Percentiles rank a stretch among this genome's conserved stretches.
Evolutionary conservation across 2,113 vertebrate genomes (phyloP).

Genomic region (Vulpes vulpes): DNA sequence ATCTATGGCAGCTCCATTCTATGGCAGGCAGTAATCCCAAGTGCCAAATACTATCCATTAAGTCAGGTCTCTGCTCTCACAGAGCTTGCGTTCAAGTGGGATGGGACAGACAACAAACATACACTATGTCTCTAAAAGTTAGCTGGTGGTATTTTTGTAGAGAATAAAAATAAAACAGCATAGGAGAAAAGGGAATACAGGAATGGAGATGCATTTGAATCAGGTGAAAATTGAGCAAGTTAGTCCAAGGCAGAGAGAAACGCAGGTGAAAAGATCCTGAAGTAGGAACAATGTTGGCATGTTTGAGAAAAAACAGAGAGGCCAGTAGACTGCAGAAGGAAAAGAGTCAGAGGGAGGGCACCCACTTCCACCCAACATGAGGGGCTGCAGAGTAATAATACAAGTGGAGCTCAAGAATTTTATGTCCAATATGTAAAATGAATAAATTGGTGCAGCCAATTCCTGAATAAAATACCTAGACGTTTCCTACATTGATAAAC

Average conservation of each 20-base stretch:
- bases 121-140: neutral
- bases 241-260: neutral
- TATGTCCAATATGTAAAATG: neutral
- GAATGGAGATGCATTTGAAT: neutral
- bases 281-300: neutral
- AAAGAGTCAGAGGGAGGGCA: neutral
- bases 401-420: neutral
- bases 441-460: neutral
- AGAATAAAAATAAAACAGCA: neutral
- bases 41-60: too few relatives aligned
- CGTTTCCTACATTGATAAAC: neutral
- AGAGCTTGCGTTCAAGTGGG: neutral
- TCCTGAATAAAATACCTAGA: neutral
- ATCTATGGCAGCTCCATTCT: accelerated
- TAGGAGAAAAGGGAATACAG: accelerated
- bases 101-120: neutral
- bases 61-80: neutral
- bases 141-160: neutral
- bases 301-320: neutral
- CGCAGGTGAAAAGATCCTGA: neutral
- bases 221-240: neutral
- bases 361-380: neutral
- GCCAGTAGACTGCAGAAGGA: neutral
- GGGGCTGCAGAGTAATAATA: neutral
- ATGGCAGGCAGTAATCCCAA: neutral